Percentiles rank a stretch among this genome's conserved stretches.
Conservation (phyloP, 2,797 vertebrate species). For the Nyctibius grandis region DNA sequence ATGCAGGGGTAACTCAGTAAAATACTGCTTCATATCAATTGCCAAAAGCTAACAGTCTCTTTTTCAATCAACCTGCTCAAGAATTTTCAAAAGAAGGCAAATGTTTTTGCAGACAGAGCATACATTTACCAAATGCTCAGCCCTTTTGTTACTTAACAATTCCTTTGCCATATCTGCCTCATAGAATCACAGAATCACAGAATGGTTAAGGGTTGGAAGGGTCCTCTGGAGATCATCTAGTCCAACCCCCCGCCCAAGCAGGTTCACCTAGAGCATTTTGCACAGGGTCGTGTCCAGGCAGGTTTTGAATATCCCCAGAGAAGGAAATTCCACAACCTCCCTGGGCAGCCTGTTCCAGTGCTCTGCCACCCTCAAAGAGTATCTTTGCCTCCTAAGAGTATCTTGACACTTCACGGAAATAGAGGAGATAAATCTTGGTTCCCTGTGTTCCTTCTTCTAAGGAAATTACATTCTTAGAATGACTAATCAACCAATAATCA, state of each 20-base stretch:
- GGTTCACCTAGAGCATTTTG: too few species aligned
- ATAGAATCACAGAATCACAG: too few species aligned
- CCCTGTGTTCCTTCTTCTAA: not conserved
- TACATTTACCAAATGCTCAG: not conserved
- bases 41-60: not conserved
- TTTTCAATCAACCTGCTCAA: not conserved
- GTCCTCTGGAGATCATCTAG: too few species aligned
- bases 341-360: too few species aligned
- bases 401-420: not conserved
- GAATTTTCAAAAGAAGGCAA: not conserved
- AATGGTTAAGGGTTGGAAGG: too few species aligned
- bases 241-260: too few species aligned
- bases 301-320: too few species aligned
- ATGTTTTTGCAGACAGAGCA: not conserved
- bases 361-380: too few species aligned
- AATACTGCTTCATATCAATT: not conserved
- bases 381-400: not conserved
- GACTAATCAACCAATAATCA: not conserved
- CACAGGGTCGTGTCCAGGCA: too few species aligned
- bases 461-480: not conserved
- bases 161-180: not conserved
- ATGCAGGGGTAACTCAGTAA: not conserved
- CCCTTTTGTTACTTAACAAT: not conserved
- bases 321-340: too few species aligned
- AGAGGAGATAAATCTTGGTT: not conserved